Evolutionary conservation across 92 coral and sea anemone species (phyloP).

Genomic region (Umimayanthus kanabou): DNA sequence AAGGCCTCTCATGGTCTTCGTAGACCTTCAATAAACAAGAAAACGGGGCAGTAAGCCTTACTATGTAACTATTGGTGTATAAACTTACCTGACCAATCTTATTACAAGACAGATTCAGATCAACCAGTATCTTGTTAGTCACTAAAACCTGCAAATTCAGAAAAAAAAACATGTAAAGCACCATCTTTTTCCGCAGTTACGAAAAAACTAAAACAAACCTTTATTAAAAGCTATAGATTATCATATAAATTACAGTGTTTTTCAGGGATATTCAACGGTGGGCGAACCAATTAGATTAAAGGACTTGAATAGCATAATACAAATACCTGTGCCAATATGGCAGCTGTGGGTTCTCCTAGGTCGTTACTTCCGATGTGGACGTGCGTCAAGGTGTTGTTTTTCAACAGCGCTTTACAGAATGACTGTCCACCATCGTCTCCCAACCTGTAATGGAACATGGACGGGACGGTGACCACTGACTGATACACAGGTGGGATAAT

Average conservation of each 20-base stretch:
- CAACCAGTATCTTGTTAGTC: constrained; percentile 80
- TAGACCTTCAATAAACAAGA: background rate
- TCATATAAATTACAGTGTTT: too few relatives aligned
- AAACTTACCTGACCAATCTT: constrained; percentile 88
- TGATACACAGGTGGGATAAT: too few relatives aligned
- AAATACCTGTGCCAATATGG: constrained; percentile 89
- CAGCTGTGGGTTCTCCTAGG: constrained; percentile 97
- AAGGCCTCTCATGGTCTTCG: too few relatives aligned
- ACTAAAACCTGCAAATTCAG: constrained; percentile 72
- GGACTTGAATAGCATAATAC: background rate
- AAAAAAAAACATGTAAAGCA: background rate
- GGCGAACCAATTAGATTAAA: too few relatives aligned
- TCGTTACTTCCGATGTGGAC: constrained; percentile 94
- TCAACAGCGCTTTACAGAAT: constrained; percentile 79
- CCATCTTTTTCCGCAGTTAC: too few relatives aligned
- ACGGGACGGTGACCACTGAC: too few relatives aligned
- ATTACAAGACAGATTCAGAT: constrained; percentile 92
- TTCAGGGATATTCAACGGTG: too few relatives aligned
- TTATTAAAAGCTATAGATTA: too few relatives aligned
- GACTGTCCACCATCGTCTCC: constrained; percentile 98
- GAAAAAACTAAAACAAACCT: too few relatives aligned
- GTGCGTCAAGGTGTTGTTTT: constrained; percentile 77
- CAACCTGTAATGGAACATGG: constrained; percentile 48
- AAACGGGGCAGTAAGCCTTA: background rate
- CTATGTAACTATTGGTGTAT: background rate